Base-by-base conservation (phyloP, 2,797 vertebrate genomes). In the Benthosema pterotum region DNA sequence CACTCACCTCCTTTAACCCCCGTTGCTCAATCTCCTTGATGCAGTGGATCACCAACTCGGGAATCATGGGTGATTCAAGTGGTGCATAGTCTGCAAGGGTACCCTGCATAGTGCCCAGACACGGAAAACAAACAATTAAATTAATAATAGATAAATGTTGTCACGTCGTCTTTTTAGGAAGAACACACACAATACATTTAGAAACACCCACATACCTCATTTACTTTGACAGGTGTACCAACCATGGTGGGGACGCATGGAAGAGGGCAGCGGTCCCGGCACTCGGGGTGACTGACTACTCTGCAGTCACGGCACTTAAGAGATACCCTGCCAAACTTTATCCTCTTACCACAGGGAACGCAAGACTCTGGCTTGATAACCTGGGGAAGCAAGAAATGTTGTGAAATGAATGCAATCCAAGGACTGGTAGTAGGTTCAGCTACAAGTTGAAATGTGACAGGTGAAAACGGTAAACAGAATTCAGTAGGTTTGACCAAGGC, bases 281-380 rank as follows among this genome's bases (percentile, higher is more conserved):
- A 99, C 82, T 99, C 98, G 0, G 95, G 95, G 57, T 99, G 98
- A 9, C 95, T 57, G 1, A 98, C 95, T 57, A 99, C 93, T 16
- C 95, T 90, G 88, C 98, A 99, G 83, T 99, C 97, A 2, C 95
- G 88, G 75, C 98, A 99, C 77, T 96, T 99, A 0, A 98, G 89
- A 0, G 95, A 95, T 53, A 96, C 85, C 85, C 99, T 99, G 3
- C 98, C 98, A 87, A 99, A 99, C 83, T 97, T 99, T 65, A 99
- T 96, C 70, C 96, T 93, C 83, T 99, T 99, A 1, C 97, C 97
- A 67, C 97, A 99, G 0, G 98, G 97, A 14, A 99, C 95, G n/a
- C 98, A 99, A 0, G 95, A 95, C 55, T 99, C 96, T 0, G 98
- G 97, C 74, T 99, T 99, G 82, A 99, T 99, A 84, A 99, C 97